phyloP scores from a whole-genome alignment of 2,797 vertebrate species.

The Morus bassanus region DNA sequence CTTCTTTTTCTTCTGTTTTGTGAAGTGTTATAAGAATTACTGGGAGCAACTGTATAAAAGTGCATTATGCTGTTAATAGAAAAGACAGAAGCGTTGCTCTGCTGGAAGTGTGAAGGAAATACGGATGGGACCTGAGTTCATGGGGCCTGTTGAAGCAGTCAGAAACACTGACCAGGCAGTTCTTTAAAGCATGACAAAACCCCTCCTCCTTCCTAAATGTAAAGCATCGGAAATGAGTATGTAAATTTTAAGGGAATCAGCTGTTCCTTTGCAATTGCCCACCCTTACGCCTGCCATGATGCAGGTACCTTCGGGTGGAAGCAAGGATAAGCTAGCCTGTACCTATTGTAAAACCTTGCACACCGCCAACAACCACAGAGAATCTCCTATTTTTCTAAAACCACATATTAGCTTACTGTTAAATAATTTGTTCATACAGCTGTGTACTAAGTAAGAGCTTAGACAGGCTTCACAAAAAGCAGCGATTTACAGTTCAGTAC shows the following conservation, averaged over 20 bases:
- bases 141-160: background rate
- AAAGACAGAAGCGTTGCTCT: background rate
- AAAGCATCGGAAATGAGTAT: accelerated
- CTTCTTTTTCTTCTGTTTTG: accelerated
- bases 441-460: background rate
- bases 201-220: background rate
- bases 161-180: background rate
- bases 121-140: background rate
- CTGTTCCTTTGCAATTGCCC: background rate
- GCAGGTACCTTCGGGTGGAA: background rate
- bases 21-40: background rate
- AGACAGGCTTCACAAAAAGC: background rate
- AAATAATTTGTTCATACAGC: background rate
- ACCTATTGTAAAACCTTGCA: background rate
- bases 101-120: background rate
- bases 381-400: background rate
- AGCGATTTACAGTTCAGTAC: background rate
- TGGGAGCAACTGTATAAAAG: background rate
- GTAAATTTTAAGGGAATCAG: background rate
- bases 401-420: background rate
- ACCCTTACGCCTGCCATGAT: accelerated
- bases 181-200: background rate
- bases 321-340: background rate
- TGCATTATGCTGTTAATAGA: background rate
- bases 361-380: background rate